phyloP scores from a whole-genome alignment of 2,888 invertebrate genomes.

The Melangyna quadrimaculata region DNA sequence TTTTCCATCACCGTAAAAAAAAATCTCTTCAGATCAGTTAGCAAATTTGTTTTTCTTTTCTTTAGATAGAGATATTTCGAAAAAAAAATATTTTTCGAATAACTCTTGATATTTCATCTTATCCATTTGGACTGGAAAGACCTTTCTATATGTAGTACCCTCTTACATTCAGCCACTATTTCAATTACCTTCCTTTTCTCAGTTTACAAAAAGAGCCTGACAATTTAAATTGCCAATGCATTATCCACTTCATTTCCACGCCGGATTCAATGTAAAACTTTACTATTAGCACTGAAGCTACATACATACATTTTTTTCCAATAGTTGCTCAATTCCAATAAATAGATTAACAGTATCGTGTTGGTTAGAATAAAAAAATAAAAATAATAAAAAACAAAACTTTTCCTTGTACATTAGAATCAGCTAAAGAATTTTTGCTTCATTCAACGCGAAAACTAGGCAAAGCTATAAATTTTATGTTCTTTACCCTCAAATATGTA shows the following conservation, averaged over 20 bases:
- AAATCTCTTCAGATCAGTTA: too few relatives aligned
- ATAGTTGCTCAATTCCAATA: constrained; percentile 59
- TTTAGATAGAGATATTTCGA: too few relatives aligned
- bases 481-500: constrained; percentile 9
- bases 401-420: constrained; percentile 39
- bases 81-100: background rate
- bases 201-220: background rate
- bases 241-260: constrained; percentile 52
- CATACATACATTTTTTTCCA: constrained; percentile 33
- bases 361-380: background rate
- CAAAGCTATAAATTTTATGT: constrained; percentile 52
- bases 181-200: constrained; percentile 20
- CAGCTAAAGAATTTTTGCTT: constrained; percentile 6
- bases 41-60: too few relatives aligned
- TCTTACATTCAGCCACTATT: background rate
- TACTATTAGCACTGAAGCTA: background rate
- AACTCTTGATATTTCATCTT: background rate
- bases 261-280: constrained; percentile 32
- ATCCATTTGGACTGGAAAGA: background rate
- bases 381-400: background rate
- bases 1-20: background rate
- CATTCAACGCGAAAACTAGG: constrained; percentile 12
- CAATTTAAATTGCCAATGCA: constrained; percentile 56
- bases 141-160: background rate
- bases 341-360: constrained; percentile 65